Base-by-base conservation (phyloP, 92 coral and sea anemone species). In the Epizoanthus illoricatus region DNA sequence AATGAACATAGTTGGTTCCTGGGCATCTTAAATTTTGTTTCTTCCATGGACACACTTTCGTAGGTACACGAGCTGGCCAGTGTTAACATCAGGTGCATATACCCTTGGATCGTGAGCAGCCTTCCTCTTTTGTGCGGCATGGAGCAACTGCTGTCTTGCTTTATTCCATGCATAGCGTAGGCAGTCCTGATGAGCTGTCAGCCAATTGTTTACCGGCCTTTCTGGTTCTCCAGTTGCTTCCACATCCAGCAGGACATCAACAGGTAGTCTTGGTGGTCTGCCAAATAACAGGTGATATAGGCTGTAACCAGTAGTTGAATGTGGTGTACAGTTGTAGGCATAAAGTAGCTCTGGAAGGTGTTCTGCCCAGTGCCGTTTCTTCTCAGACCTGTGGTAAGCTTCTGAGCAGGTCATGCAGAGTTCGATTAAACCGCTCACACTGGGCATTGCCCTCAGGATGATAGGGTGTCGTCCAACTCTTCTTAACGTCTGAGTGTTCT, bases 341-440 rank as follows among this genome's bases (percentile, higher is more conserved):
- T 79, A 79, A 42, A 79, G 81, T 58, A 59, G 61, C 84, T 79
- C 84, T 33, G 84, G 84, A 4, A 79, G 84, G 52, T 79, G 66
- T 62, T 79, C 84, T 36, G 84, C 52, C 73, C 73, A 79, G 41
- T 39, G 84, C 16, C 84, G 73, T 79, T 79, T 79, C 57, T 62
- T 79, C 39, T 15, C 20, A 61, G 71, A n/a, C n/a, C n/a, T n/a
- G 83, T 16, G 83, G 83, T 67, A 79, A 79, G 33, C 72, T 41
- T 59, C 64, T 79, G 40, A 80, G 85, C 64, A 80, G 71, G 65
- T 67, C 85, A 65, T 65, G 85, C 33, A 81, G 85, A n/a, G 85
- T 81, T 18, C 85, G 62, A 59, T 81, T 81, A 49, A 81, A 68
- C 23, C 85, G 33, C 36, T 62, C 84, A 57, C 84, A 61, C 54